Conservation (phyloP, 2,113 vertebrate species). For the Gallinago paraguaiae region DNA sequence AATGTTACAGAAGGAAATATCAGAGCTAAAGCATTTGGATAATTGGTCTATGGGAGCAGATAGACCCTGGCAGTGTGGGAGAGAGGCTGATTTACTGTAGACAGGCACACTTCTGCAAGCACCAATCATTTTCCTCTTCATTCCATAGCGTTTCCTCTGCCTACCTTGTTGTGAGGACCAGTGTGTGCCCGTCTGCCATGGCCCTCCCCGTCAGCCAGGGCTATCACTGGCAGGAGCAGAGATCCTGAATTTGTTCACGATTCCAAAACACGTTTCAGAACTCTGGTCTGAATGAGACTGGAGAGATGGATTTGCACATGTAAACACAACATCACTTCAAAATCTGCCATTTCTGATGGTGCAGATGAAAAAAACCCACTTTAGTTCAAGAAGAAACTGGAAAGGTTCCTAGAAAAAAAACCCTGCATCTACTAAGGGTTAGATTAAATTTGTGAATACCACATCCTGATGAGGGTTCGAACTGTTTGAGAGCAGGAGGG, state of each 20-base stretch:
- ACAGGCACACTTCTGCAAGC: neutral
- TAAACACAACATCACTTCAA: neutral
- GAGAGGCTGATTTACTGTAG: neutral
- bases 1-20: neutral
- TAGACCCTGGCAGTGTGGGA: neutral
- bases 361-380: neutral
- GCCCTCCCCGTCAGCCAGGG: neutral
- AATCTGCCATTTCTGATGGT: neutral
- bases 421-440: neutral
- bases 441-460: neutral
- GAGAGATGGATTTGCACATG: neutral
- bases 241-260: neutral
- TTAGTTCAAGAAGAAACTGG: neutral
- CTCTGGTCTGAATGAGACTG: neutral
- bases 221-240: neutral
- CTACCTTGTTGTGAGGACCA: neutral
- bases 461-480: neutral
- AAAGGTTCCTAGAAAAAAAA: neutral
- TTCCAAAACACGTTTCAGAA: neutral
- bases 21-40: neutral
- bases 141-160: neutral
- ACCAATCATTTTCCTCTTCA: neutral
- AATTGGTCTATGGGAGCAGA: neutral
- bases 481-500: neutral
- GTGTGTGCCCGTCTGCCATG: neutral